phyloP scores from a whole-genome alignment of 2,797 vertebrate species.

The Gila robusta region DNA sequence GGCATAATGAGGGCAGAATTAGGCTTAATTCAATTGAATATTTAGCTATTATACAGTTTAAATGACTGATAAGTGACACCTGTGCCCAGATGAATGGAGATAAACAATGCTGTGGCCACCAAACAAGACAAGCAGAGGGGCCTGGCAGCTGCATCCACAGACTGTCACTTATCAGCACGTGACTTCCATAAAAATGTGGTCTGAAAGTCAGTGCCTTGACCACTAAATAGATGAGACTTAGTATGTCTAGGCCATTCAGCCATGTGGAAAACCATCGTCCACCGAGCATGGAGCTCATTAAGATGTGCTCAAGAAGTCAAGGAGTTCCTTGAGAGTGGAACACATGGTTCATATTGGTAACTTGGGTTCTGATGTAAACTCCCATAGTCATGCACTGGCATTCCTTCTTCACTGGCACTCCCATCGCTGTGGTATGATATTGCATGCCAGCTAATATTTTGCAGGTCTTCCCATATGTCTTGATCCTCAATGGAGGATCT shows the following conservation, averaged over 20 bases:
- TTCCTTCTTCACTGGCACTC: slow-evolving; percentile 50
- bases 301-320: slow-evolving; percentile 35
- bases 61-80: slow-evolving; percentile 34
- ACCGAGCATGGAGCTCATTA: slow-evolving; percentile 13
- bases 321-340: slow-evolving; percentile 26
- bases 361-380: slow-evolving; percentile 36
- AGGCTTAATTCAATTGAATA: slow-evolving; percentile 1
- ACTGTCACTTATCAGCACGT: slow-evolving; percentile 34
- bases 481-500: slow-evolving; percentile 64
- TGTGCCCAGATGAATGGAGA: slow-evolving; percentile 7
- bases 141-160: background rate
- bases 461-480: slow-evolving; percentile 68
- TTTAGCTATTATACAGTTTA: slow-evolving; percentile 28
- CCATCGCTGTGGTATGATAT: slow-evolving; percentile 60
- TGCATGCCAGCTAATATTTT: slow-evolving; percentile 67
- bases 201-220: slow-evolving; percentile 20
- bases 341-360: slow-evolving; percentile 39
- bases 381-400: slow-evolving; percentile 27
- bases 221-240: slow-evolving; percentile 43
- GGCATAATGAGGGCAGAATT: background rate
- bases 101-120: slow-evolving; percentile 25
- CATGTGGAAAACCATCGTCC: slow-evolving; percentile 31
- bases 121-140: background rate
- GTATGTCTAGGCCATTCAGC: slow-evolving; percentile 40
- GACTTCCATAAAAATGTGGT: slow-evolving; percentile 44